Base-by-base conservation (phyloP, 2,888 invertebrate genomes). In the Siphonodentalium dalli region DNA sequence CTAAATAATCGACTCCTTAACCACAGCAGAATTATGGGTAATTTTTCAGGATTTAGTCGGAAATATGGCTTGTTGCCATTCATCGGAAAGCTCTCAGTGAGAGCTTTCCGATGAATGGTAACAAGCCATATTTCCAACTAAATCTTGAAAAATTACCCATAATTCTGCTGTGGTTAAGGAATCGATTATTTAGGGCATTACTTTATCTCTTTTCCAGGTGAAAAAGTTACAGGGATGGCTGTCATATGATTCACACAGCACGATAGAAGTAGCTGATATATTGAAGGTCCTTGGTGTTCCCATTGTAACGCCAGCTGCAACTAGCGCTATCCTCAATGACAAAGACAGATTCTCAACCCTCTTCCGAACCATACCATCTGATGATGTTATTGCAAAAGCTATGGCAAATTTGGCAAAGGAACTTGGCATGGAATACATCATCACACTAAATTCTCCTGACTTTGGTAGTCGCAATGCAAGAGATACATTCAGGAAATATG, bases 211-310 rank as follows among this genome's bases (percentile, higher is more conserved):
- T n/a, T n/a, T n/a, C n/a, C n/a, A n/a, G n/a, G 9, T 34, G 1
- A 53, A 61, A 11, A 59, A 61, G 33, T 51, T 72, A 6, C 54
- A 64, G 1, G 68, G 69, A 3, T 76, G 75, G 75, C 52, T 76
- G 57, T 66, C 66, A 11, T 75, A 71, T 40, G 70, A 69, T 49
- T 72, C 71, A 40, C 62, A 68, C 38, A 69, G 68, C n/a, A 75
- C 75, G 0, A 66, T 72, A 1, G 64, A 64, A 15, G 58, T 72
- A 5, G 64, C 71, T 3, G 58, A 58, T n/a, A 57, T 71, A 21
- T 42, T 73, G 8, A 61, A 69, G 20, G 46, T 56, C 21, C 58
- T 86, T 68, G 74, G 82, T 34, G 80, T 86, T 29, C 85, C 86
- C 1, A 83, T 85, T 64, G 72, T 81, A 15, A 68, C 70, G 7